Conservation (phyloP, 1,140 invertebrate genomes). For the Diachasma alloeum region DNA sequence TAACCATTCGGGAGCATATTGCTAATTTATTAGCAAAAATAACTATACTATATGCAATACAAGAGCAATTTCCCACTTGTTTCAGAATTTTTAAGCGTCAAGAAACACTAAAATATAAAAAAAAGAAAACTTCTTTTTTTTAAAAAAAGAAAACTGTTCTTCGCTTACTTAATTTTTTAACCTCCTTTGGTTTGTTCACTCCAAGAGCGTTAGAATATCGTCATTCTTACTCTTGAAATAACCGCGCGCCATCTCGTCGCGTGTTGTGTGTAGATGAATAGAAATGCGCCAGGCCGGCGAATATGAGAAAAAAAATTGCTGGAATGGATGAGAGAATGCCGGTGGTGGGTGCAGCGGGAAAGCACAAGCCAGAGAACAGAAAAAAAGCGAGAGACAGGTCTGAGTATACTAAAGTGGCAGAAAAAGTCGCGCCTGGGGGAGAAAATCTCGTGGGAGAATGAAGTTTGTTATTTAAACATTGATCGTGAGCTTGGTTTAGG, state of each 20-base stretch:
- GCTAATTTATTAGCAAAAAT: too few species aligned
- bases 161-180: too few species aligned
- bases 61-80: too few species aligned
- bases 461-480: slow-evolving; percentile 13
- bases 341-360: background rate
- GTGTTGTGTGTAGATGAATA: slow-evolving; percentile 19
- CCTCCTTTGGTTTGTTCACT: too few species aligned
- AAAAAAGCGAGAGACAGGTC: background rate
- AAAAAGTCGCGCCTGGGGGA: slow-evolving; percentile 5
- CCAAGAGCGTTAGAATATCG: slow-evolving; percentile 34
- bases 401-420: slow-evolving; percentile 9
- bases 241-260: slow-evolving; percentile 11
- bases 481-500: background rate
- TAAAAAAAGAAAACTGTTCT: too few species aligned
- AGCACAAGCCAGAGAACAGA: background rate
- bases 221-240: slow-evolving; percentile 43
- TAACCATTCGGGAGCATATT: too few species aligned
- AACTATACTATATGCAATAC: too few species aligned
- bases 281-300: background rate
- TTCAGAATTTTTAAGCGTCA: too few species aligned
- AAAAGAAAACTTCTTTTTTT: too few species aligned
- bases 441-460: slow-evolving; percentile 10
- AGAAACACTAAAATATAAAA: too few species aligned
- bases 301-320: background rate
- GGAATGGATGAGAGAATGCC: background rate